These are phyloP conservation scores for Vanacampus margaritifer DNA, from an alignment of 2,113 vertebrate genomes.

Conservation along the genomic window DNA sequence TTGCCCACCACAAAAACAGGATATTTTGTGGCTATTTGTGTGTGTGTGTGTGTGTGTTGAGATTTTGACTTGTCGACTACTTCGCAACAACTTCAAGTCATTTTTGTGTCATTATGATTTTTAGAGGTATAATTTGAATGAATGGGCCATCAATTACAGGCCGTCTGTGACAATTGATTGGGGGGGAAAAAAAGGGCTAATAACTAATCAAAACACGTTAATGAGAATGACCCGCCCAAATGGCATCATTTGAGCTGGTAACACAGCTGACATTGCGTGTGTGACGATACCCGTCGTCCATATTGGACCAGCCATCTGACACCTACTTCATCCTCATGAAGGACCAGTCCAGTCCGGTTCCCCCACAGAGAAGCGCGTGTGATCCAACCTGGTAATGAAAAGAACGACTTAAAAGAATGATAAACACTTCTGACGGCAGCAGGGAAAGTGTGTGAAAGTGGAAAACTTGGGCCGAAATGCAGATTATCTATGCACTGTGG, in stretches of 20 bases:
- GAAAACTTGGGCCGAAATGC: slow-evolving; percentile 25
- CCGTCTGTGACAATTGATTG: too few species aligned
- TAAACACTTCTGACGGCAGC: background rate
- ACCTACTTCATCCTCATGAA: slow-evolving; percentile 17
- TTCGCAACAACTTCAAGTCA: too few species aligned
- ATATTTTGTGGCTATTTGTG: too few species aligned
- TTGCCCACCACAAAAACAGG: background rate
- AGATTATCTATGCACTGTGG: slow-evolving; percentile 55
- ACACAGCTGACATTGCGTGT: slow-evolving; percentile 2
- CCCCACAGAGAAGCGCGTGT: background rate
- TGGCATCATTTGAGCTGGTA: background rate
- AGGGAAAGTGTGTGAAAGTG: background rate
- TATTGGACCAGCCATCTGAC: slow-evolving; percentile 51
- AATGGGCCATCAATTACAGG: too few species aligned
- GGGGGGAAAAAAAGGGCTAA: too few species aligned
- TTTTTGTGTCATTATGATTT: too few species aligned
- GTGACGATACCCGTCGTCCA: slow-evolving; percentile 40
- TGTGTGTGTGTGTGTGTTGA: too few species aligned
- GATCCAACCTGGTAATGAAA: background rate
- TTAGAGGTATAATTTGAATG: too few species aligned
- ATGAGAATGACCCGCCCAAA: too few species aligned
- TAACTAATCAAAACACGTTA: background rate
- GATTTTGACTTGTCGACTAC: too few species aligned
- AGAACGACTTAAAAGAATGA: background rate
- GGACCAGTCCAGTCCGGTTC: slow-evolving; percentile 15